These are phyloP conservation scores for Pseudopipra pipra DNA, from an alignment of 2,113 vertebrate species.

Conservation along the genomic window DNA sequence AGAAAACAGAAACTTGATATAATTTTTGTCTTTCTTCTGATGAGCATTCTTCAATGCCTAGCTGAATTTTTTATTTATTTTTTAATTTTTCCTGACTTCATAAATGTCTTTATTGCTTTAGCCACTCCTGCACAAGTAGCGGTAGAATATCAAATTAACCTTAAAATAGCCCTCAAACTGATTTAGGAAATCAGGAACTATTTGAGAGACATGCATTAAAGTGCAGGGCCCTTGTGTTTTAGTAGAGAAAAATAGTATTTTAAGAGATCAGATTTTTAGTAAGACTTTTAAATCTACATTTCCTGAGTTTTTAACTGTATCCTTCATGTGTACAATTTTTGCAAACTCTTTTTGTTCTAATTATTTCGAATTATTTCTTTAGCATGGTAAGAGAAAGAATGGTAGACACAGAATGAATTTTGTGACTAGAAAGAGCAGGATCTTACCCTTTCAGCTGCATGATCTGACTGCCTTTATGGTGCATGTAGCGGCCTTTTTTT, in stretches of 20 bases:
- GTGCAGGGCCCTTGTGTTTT: neutral
- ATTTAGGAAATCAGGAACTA: neutral
- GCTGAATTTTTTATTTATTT: neutral
- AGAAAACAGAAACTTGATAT: neutral
- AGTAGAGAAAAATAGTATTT: neutral
- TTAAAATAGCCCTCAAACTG: conserved; percentile 6
- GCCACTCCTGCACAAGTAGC: neutral
- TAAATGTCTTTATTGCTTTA: conserved; percentile 40
- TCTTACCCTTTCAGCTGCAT: neutral
- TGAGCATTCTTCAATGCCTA: neutral
- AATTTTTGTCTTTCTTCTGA: neutral
- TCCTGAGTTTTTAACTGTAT: neutral
- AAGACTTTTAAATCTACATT: neutral
- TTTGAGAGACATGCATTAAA: neutral
- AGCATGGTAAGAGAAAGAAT: neutral
- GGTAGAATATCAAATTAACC: conserved; percentile 28
- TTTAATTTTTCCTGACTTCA: neutral
- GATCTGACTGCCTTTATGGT: neutral
- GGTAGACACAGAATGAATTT: neutral
- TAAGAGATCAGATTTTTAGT: neutral
- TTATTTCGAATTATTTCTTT: neutral
- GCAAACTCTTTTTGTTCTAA: neutral
- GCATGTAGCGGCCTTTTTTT: accelerated
- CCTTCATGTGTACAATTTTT: neutral
- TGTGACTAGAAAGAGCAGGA: neutral